These are phyloP conservation scores for Psittacula echo DNA, from an alignment of 2,797 vertebrate genomes.

Conservation along the genomic window DNA sequence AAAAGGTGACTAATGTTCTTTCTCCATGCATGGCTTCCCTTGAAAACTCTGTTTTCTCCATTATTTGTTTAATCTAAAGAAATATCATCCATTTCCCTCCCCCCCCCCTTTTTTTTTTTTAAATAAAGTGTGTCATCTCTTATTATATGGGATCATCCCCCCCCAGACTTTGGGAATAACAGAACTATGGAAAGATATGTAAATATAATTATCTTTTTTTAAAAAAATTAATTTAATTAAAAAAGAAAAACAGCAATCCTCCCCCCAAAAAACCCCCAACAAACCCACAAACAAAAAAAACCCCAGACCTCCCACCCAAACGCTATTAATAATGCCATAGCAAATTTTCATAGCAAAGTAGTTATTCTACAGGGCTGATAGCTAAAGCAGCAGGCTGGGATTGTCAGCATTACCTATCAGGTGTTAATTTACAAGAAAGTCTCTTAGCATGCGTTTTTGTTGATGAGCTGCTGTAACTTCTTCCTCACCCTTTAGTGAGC, in stretches of 20 bases:
- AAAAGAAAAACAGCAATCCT: background rate
- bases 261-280: too few relatives aligned
- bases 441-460: background rate
- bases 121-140: background rate
- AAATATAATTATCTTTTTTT: background rate
- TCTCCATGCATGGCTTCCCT: background rate
- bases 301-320: background rate
- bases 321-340: background rate
- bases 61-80: background rate
- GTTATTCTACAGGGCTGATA: background rate
- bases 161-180: background rate
- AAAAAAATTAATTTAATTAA: background rate
- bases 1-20: background rate
- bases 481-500: background rate
- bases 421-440: background rate
- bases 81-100: background rate
- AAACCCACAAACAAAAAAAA: background rate
- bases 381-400: background rate
- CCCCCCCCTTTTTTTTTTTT: background rate
- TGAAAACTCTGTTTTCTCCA: background rate
- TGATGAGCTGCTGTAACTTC: background rate
- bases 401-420: background rate
- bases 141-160: background rate
- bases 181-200: background rate
- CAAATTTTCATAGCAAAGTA: background rate